These are phyloP conservation scores for Desoria tigrina DNA, from an alignment of 2,888 invertebrate species.

Conservation along the genomic window DNA sequence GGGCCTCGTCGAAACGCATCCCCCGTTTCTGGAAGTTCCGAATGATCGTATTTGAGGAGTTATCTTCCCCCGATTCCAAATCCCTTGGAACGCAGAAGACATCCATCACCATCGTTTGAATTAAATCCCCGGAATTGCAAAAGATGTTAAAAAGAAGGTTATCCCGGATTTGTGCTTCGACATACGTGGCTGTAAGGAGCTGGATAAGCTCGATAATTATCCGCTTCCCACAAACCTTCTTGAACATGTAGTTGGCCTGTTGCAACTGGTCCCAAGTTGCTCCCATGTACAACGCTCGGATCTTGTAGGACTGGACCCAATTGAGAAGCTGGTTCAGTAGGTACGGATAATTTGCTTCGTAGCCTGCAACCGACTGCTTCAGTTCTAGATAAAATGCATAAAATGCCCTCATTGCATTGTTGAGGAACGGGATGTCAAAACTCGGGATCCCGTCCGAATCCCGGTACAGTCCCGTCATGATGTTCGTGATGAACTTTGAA, in stretches of 20 bases:
- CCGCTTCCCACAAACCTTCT: background rate
- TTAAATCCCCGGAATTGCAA: background rate
- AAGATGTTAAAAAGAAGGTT: background rate
- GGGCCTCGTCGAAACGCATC: background rate
- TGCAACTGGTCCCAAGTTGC: background rate
- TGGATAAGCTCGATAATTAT: conserved; percentile 1
- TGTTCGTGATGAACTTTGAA: background rate
- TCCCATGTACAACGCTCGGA: background rate
- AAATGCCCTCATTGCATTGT: background rate
- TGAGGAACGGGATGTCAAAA: conserved; percentile 1
- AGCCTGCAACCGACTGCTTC: background rate
- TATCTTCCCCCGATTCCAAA: background rate
- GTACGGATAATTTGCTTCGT: background rate
- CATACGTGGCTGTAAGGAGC: conserved; percentile 1
- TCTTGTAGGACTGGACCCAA: conserved; percentile 6
- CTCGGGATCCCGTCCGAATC: background rate
- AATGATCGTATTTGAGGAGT: background rate
- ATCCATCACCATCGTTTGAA: background rate
- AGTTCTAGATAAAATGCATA: background rate
- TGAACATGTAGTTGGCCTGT: background rate
- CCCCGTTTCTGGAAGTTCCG: background rate
- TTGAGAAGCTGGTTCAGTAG: conserved; percentile 4
- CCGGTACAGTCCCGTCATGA: conserved; percentile 4
- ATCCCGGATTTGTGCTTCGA: background rate
- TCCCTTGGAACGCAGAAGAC: background rate